Conservation (phyloP, 2,797 vertebrate genomes). For the Sparus aurata region DNA sequence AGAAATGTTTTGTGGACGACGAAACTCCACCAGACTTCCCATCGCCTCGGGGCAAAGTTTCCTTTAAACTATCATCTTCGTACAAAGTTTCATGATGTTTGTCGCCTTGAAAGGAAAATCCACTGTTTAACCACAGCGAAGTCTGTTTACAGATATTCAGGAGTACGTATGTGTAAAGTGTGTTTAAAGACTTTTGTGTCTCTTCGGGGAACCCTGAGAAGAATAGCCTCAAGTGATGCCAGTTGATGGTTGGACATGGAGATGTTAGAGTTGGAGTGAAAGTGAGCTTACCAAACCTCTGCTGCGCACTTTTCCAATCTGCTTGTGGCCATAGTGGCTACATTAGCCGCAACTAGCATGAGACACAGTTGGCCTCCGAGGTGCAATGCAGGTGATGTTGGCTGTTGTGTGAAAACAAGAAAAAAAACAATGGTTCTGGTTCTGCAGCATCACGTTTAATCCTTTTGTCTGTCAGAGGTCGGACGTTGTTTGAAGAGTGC, state of each 20-base stretch:
- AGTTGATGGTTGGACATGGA: background rate
- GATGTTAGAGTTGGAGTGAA: background rate
- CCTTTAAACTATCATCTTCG: background rate
- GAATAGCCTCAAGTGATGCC: background rate
- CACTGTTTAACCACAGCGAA: background rate
- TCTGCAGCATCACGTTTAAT: background rate
- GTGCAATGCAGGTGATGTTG: background rate
- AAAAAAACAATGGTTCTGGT: background rate
- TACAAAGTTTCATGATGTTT: background rate
- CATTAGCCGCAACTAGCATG: background rate
- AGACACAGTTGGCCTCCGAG: background rate
- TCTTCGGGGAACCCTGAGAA: background rate
- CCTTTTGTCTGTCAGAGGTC: background rate
- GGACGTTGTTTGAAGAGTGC: too few species aligned
- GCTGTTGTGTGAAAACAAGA: background rate
- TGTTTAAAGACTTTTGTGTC: background rate
- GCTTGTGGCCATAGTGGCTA: background rate
- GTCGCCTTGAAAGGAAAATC: background rate
- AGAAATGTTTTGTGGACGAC: too few species aligned
- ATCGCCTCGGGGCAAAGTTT: too few species aligned
- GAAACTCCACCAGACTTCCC: too few species aligned
- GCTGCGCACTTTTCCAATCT: background rate
- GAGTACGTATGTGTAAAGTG: background rate
- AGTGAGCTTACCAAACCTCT: background rate
- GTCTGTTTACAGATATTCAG: background rate